Evolutionary conservation across 2,113 vertebrate genomes (phyloP).

Genomic region (Trachemys scripta): DNA sequence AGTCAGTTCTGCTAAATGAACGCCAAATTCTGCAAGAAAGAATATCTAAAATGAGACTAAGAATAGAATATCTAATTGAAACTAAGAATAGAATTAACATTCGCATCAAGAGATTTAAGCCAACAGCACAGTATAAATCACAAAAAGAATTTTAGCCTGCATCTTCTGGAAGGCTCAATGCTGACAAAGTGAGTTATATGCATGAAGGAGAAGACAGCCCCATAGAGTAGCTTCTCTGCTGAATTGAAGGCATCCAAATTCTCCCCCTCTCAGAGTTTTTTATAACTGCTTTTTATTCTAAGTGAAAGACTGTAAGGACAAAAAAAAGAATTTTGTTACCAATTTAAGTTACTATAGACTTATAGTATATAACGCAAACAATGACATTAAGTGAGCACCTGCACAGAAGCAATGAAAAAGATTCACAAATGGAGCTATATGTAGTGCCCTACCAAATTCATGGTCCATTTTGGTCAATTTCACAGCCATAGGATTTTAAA

Average conservation of each 20-base stretch:
- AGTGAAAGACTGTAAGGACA: not conserved
- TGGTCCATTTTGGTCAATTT: too few species aligned
- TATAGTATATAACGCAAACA: not conserved
- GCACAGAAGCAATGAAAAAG: not conserved
- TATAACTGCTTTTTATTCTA: not conserved
- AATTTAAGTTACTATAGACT: not conserved
- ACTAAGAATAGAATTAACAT: not conserved
- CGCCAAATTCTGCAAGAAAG: slow-evolving; percentile 91
- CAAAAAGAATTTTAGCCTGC: not conserved
- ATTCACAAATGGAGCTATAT: not conserved
- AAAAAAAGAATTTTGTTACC: not conserved
- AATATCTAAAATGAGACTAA: not conserved
- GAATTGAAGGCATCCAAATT: not conserved
- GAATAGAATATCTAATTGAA: not conserved
- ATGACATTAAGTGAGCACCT: not conserved
- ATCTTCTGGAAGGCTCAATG: slow-evolving; percentile 7
- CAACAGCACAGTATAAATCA: not conserved
- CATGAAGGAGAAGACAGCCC: slow-evolving; percentile 17
- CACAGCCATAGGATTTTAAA: too few species aligned
- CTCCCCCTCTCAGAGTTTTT: not conserved
- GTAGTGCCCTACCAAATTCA: too few species aligned
- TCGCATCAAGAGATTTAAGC: not conserved
- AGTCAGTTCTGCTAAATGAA: slow-evolving; percentile 96
- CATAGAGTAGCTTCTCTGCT: not conserved
- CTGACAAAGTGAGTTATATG: not conserved